phyloP scores from a whole-genome alignment of 2,888 invertebrate species.

The Dilophus febrilis region DNA sequence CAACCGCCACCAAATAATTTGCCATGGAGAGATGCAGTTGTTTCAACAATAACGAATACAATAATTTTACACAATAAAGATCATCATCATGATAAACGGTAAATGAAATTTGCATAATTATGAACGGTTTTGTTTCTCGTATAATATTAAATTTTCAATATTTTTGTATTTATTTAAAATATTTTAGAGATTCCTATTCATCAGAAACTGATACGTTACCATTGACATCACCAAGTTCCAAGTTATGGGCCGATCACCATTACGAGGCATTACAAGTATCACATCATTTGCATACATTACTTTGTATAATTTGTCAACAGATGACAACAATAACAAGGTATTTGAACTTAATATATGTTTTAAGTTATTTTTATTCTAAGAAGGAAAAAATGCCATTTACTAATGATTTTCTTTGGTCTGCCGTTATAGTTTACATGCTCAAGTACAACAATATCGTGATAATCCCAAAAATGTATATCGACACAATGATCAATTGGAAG shows the following conservation, averaged over 20 bases:
- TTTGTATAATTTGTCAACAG: constrained; percentile 76
- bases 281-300: constrained; percentile 71
- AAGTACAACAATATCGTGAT: constrained; percentile 51
- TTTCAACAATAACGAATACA: constrained; percentile 21
- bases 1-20: constrained; percentile 10
- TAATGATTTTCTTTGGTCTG: no score
- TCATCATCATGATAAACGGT: constrained; percentile 12
- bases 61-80: constrained; percentile 8
- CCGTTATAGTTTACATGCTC: constrained; percentile 61
- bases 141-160: not conserved
- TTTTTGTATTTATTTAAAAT: not conserved
- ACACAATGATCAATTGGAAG: constrained; percentile 85
- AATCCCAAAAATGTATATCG: constrained; percentile 39
- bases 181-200: constrained; percentile 17
- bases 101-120: not conserved
- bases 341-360: constrained; percentile 7
- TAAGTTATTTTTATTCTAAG: constrained; percentile 4
- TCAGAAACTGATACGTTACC: constrained; percentile 14
- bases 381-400: no score
- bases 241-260: constrained; percentile 21
- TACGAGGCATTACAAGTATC: constrained; percentile 65
- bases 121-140: no score
- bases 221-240: constrained; percentile 9
- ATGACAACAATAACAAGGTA: constrained; percentile 54
- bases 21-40: constrained; percentile 34